Conservation (phyloP, 2,797 vertebrate species). For the Botia kubotai region DNA sequence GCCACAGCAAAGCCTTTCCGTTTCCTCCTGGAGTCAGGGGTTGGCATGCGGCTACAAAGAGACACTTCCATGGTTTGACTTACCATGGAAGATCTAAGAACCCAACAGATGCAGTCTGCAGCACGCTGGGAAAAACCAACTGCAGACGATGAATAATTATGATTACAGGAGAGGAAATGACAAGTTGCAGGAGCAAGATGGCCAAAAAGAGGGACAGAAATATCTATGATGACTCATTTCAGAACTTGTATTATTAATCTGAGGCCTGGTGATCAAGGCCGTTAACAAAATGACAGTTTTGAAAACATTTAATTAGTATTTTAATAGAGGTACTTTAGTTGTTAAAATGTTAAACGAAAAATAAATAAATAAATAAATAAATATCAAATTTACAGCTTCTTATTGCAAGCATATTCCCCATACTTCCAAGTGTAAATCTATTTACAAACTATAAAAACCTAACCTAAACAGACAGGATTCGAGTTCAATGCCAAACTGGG, state of each 20-base stretch:
- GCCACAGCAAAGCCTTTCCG: conserved; percentile 33
- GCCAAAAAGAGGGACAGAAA: neutral
- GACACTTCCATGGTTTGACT: conserved; percentile 25
- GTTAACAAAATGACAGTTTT: neutral
- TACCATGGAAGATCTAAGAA: conserved; percentile 38
- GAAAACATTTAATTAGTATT: neutral
- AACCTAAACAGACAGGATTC: neutral
- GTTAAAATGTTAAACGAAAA: too few relatives aligned
- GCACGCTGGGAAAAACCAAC: conserved; percentile 35
- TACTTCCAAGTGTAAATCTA: neutral
- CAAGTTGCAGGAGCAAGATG: neutral
- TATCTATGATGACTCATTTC: neutral
- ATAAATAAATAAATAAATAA: too few relatives aligned
- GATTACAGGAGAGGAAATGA: conserved; percentile 1
- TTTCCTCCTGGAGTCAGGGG: conserved; percentile 40
- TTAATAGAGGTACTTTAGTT: too few relatives aligned
- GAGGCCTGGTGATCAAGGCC: neutral
- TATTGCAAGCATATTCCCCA: too few relatives aligned
- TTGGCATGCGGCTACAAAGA: conserved; percentile 39
- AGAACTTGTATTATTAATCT: neutral
- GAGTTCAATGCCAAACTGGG: neutral
- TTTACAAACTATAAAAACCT: neutral
- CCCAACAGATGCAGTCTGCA: conserved; percentile 41
- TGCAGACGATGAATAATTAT: conserved; percentile 32
- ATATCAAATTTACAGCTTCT: too few relatives aligned